Evolutionary conservation across 2,888 invertebrate genomes (phyloP).

Genomic region (Plagiodera versicolora): DNA sequence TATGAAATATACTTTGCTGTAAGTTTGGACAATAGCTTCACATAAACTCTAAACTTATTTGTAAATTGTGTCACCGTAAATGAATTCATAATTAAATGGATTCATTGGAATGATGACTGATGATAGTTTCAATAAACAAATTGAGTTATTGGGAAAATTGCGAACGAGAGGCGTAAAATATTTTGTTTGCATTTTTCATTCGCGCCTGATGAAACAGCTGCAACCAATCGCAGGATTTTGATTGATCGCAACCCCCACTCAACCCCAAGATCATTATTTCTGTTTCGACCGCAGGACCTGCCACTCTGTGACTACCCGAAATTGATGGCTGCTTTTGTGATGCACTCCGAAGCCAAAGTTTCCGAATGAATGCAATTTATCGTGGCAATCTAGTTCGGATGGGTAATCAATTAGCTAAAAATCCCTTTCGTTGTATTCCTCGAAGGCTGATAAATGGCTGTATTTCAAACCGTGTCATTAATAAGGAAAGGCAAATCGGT

Average conservation of each 20-base stretch:
- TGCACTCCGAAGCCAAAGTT: conserved; percentile 8
- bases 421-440: conserved; percentile 23
- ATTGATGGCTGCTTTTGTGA: conserved; percentile 12
- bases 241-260: background rate
- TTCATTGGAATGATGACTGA: too few relatives aligned
- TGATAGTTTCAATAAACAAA: too few relatives aligned
- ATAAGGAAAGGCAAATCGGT: conserved; percentile 30
- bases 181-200: background rate
- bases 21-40: too few relatives aligned
- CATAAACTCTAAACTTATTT: too few relatives aligned
- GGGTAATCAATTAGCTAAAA: conserved; percentile 22
- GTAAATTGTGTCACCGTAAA: too few relatives aligned
- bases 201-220: background rate
- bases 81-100: too few relatives aligned
- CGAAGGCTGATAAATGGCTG: conserved; percentile 39
- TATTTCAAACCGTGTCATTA: conserved; percentile 41
- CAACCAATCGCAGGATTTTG: background rate
- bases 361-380: conserved; percentile 21
- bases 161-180: too few relatives aligned
- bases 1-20: too few relatives aligned
- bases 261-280: conserved; percentile 2
- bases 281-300: conserved; percentile 4
- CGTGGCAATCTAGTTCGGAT: conserved; percentile 15
- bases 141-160: too few relatives aligned
- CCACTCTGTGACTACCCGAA: conserved; percentile 5